Base-by-base conservation (phyloP, 2,113 vertebrate species). In the Orthonyx spaldingii region DNA sequence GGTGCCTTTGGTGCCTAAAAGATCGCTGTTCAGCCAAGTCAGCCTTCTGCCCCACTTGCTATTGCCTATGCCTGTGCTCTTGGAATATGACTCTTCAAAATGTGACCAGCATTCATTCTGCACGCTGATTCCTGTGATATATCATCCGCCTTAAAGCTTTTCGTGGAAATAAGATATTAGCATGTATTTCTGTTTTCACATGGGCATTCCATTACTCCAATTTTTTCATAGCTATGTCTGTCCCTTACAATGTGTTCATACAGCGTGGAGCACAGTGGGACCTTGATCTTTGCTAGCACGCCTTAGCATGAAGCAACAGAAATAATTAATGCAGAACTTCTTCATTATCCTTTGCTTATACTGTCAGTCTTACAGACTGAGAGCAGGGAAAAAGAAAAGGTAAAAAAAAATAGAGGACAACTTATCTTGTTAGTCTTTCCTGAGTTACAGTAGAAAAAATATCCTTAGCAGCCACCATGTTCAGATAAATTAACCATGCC, bases 311-410 rank as follows among this genome's bases (percentile, higher is more conserved):
- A 80, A 80, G 56, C 19, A 91, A 61, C 2, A 5, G 32, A 88
- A 89, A 70, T 77, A 81, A 91, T 84, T 69, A 80, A 89, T 59
- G 24, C 13, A 74, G 47, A 90, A 69, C 11, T 37, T 72, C 39
- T 91, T 90, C 22, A 39, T 90, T 79, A 61, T 83, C 28, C 8
- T 82, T 61, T 77, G 12, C 41, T 84, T 60, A 72, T 30, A 57
- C 39, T 24, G 23, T 32, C 46, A 87, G 53, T 66, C 33, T 84
- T 75, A 56, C 50, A 91, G 35, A 44, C 2, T 52, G 16, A 76
- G 12, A 65, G 4, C 4, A 7, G 24, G 4, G 1, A 3, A 18
- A 13, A 16, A 28, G 7, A 28, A 27, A 42, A 37, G 22, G 3
- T 1, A 22, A 42, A 74, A 64, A 47, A 49, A 22, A 33, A 32